A percentile compares a stretch with the other conserved stretches of the same genome.
phyloP scores from a whole-genome alignment of 2,797 vertebrate species.

The Dermochelys coriacea region DNA sequence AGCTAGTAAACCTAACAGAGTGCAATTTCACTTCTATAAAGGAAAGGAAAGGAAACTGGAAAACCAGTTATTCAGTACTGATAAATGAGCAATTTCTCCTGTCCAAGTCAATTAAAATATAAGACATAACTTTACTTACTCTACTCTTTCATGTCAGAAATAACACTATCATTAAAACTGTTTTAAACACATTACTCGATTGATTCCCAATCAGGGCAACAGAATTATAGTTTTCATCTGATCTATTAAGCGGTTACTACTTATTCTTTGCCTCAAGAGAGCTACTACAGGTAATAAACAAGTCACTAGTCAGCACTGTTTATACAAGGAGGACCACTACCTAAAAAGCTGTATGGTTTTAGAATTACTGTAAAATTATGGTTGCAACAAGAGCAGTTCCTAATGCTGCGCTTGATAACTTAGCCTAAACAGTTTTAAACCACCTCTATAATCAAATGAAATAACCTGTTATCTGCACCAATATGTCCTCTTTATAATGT shows the following conservation, averaged over 20 bases:
- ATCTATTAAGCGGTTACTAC: neutral
- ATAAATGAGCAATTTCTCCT: neutral
- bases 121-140: neutral
- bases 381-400: neutral
- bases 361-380: neutral
- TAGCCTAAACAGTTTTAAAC: neutral
- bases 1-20: neutral
- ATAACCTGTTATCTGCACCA: neutral
- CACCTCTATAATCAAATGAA: neutral
- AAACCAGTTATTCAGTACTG: neutral
- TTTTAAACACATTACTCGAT: neutral
- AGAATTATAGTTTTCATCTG: neutral
- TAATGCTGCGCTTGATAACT: neutral
- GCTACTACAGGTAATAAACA: neutral
- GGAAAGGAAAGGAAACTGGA: too few species aligned
- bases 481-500: neutral
- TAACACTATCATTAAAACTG: neutral
- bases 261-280: neutral
- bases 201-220: neutral
- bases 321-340: neutral
- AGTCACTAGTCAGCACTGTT: neutral
- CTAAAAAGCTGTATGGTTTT: neutral
- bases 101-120: neutral
- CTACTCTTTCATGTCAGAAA: neutral
- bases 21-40: neutral